A percentile compares a stretch with the other conserved stretches of the same genome.
These are phyloP conservation scores for Austrofundulus limnaeus DNA, from an alignment of 2,113 vertebrate species.

Conservation along the genomic window DNA sequence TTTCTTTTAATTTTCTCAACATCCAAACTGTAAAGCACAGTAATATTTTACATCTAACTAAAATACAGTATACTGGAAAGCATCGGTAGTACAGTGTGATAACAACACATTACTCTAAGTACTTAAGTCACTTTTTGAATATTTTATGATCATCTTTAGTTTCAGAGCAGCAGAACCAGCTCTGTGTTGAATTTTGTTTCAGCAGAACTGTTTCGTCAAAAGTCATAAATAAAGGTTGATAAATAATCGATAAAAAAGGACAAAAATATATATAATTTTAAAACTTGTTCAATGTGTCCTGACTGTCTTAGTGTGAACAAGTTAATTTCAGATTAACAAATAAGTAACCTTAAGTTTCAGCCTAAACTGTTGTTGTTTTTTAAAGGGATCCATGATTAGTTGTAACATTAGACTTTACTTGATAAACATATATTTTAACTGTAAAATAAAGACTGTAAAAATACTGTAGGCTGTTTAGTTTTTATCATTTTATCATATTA, in stretches of 20 bases:
- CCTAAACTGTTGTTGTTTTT: constrained; percentile 3
- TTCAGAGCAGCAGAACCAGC: background rate
- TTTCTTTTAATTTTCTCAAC: background rate
- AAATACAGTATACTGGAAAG: background rate
- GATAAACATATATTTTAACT: background rate
- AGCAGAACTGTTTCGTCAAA: background rate
- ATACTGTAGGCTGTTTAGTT: no score
- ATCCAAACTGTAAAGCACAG: background rate
- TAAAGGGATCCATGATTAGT: background rate
- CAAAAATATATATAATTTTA: background rate
- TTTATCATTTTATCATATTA: no score
- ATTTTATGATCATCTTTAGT: background rate
- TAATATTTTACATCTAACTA: background rate
- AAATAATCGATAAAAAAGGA: background rate
- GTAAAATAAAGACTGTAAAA: no score
- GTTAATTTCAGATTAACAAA: background rate
- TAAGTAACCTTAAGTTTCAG: background rate
- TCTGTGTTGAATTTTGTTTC: background rate
- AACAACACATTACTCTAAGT: background rate
- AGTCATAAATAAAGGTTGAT: background rate
- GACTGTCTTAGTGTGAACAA: background rate
- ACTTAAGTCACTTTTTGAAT: background rate
- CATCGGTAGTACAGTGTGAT: background rate
- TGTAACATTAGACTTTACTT: constrained; percentile 4
- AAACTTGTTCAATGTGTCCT: background rate